A percentile compares a stretch with the other conserved stretches of the same genome.
phyloP scores from a whole-genome alignment of 2,797 vertebrate species.

The Rhincodon typus region DNA sequence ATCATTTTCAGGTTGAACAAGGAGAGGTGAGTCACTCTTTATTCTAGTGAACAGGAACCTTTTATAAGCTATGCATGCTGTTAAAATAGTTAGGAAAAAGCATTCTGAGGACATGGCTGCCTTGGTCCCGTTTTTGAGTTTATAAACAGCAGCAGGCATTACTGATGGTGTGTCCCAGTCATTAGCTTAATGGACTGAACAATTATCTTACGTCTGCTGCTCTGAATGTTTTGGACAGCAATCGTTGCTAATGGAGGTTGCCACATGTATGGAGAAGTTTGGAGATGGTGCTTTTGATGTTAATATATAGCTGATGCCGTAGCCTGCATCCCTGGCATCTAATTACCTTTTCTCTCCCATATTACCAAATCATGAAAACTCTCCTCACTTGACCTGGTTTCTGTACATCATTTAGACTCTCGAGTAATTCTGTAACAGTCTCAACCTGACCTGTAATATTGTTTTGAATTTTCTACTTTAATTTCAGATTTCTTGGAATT shows the following conservation, averaged over 20 bases:
- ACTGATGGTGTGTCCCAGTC: too few relatives aligned
- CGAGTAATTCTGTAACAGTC: not conserved
- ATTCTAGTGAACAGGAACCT: too few relatives aligned
- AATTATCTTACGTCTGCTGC: too few relatives aligned
- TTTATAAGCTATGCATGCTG: too few relatives aligned
- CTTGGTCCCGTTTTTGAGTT: too few relatives aligned
- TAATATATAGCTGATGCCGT: not conserved
- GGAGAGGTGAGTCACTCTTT: too few relatives aligned
- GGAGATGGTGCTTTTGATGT: not conserved
- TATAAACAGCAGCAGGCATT: too few relatives aligned
- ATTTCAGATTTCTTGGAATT: not conserved
- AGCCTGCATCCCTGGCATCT: too few relatives aligned
- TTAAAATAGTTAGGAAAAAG: too few relatives aligned
- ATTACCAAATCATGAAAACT: not conserved
- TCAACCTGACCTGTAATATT: not conserved
- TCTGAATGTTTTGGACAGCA: not conserved
- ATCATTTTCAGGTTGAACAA: too few relatives aligned
- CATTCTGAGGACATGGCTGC: too few relatives aligned
- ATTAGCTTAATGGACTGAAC: too few relatives aligned
- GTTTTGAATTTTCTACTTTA: not conserved
- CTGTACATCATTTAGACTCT: not conserved
- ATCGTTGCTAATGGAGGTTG: not conserved
- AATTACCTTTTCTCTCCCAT: not conserved
- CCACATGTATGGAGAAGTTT: not conserved
- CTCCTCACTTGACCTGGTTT: not conserved